Evolutionary conservation across 2,113 vertebrate genomes (phyloP).

Genomic region (Excalfactoria chinensis): DNA sequence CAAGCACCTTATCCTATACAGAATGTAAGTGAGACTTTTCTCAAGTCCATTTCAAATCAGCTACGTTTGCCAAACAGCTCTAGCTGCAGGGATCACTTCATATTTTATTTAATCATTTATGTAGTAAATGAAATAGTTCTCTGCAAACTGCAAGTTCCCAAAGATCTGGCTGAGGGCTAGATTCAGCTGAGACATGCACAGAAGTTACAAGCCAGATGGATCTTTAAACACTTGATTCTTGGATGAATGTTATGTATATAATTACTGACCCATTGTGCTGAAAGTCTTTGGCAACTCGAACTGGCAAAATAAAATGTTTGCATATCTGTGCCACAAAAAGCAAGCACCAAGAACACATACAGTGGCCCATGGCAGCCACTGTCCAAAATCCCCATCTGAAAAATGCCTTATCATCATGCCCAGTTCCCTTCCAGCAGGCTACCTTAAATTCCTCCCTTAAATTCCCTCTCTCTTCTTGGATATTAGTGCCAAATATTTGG

Average conservation of each 20-base stretch:
- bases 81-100: background rate
- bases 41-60: background rate
- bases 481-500: background rate
- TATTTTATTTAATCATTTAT: conserved; percentile 9
- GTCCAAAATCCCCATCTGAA: background rate
- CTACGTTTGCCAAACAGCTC: background rate
- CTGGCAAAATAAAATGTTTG: rapidly evolving
- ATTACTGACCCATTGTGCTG: background rate
- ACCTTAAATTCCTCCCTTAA: background rate
- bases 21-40: background rate
- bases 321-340: background rate
- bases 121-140: background rate
- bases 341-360: background rate
- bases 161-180: background rate
- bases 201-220: background rate
- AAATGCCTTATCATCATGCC: background rate
- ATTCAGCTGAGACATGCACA: background rate
- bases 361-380: background rate
- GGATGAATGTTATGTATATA: rapidly evolving
- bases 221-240: background rate
- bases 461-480: background rate
- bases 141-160: background rate
- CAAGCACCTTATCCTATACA: background rate
- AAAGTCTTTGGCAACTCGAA: background rate
- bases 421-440: background rate